Conservation (phyloP, 2,113 vertebrate genomes). For the Sorex fumeus region DNA sequence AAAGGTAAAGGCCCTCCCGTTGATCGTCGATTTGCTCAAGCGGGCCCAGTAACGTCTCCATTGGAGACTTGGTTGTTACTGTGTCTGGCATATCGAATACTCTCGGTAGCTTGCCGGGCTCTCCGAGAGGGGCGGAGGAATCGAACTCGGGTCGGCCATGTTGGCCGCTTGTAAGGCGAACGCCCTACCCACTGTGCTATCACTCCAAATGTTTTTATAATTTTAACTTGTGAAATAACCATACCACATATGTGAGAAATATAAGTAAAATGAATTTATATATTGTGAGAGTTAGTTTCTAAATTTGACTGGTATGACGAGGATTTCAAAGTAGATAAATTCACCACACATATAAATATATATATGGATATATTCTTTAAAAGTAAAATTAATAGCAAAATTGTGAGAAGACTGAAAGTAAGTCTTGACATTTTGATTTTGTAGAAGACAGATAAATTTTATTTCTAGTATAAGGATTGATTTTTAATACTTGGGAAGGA, state of each 20-base stretch:
- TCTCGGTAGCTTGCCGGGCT: too few species aligned
- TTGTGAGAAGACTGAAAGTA: conserved; percentile 19
- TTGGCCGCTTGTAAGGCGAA: too few species aligned
- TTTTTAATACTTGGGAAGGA: conserved; percentile 74
- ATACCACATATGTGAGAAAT: background rate
- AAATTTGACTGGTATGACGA: conserved; percentile 3
- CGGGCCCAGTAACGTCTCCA: too few species aligned
- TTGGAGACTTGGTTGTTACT: too few species aligned
- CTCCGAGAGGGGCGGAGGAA: too few species aligned
- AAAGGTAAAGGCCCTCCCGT: too few species aligned
- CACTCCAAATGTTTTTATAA: too few species aligned
- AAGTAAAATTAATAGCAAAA: conserved; percentile 34
- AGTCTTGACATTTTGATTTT: conserved; percentile 33
- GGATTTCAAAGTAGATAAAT: background rate
- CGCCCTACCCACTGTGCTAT: too few species aligned
- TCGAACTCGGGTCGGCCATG: too few species aligned
- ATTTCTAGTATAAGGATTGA: conserved; percentile 63
- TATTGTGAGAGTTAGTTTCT: background rate
- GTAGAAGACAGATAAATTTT: background rate
- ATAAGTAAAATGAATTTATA: conserved; percentile 13
- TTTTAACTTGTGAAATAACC: too few species aligned
- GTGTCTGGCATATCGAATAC: too few species aligned
- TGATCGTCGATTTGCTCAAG: too few species aligned
- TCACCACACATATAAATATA: background rate
- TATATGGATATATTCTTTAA: background rate